Base-by-base conservation (phyloP, 2,113 vertebrate species). In the Cygnus buccinator region DNA sequence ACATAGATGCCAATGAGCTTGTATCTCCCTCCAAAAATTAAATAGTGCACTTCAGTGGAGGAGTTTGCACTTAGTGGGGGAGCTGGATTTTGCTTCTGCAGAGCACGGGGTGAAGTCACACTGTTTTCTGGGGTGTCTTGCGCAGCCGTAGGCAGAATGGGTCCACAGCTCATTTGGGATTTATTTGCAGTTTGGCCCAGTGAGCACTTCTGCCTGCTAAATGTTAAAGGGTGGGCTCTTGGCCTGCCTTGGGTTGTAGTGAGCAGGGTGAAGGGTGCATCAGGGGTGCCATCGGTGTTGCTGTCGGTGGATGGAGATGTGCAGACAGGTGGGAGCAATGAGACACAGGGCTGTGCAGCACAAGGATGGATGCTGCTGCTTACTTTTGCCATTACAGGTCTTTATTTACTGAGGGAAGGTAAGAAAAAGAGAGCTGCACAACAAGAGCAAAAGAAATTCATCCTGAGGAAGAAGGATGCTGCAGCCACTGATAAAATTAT, bases 231-330 rank as follows among this genome's bases (percentile, higher is more conserved):
- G 31, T n/a, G 10, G 37, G 22, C 26, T 39, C 22, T 25, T 43
- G 31, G 31, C 44, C 70, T 55, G 19, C 14, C 9, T 52, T 26
- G n/a, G 15, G 70, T 63, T 46, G n/a, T 11, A 16, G 81, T 37
- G 48, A 25, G 19, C 39, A 25, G 33, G 22, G 39, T 21, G 71
- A 77, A 84, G 50, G 70, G 14, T 46, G n/a, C 13, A 0, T 35
- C 23, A 33, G 11, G 37, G 48, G 28, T 62, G 22, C 23, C 93
- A 1, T 57, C 0, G 0, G 72, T 58, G 61, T 68, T 28, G 3
- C 39, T 75, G 28, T 82, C 8, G 2, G 5, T 77, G 46, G 65
- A 77, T 83, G 39, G 75, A 79, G 14, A 10, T 80, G 48, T 11
- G 22, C 61, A 43, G 72, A 82, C 18, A 68, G 35, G 11, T 86